phyloP scores from a whole-genome alignment of 2,888 invertebrate genomes.

The Leptinotarsa tumamoca region DNA sequence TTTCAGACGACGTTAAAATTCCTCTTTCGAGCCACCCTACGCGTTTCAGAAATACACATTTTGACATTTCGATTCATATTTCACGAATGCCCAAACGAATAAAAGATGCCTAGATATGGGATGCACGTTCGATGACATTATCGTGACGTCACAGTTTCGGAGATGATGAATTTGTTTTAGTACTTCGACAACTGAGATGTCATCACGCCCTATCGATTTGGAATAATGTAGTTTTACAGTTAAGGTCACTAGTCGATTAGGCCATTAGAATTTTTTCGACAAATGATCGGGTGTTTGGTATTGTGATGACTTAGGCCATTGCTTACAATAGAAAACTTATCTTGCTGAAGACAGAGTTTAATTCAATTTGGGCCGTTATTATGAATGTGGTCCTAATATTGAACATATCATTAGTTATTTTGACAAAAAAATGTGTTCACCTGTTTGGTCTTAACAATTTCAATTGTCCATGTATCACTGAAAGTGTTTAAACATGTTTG shows the following conservation, averaged over 20 bases:
- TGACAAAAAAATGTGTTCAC: no score
- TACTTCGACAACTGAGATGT: slow-evolving; percentile 57
- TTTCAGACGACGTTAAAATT: slow-evolving; percentile 47
- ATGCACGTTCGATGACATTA: slow-evolving; percentile 15
- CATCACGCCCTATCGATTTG: slow-evolving; percentile 62
- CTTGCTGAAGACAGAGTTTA: neutral
- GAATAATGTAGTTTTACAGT: slow-evolving; percentile 53
- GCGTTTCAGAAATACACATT: slow-evolving; percentile 52
- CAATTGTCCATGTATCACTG: no score
- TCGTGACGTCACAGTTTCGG: slow-evolving; percentile 27
- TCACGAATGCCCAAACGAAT: slow-evolving; percentile 53
- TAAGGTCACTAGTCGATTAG: slow-evolving; percentile 42
- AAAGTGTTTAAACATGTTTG: no score
- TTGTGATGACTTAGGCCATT: slow-evolving; percentile 6
- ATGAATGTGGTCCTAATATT: no score
- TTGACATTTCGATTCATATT: slow-evolving; percentile 58
- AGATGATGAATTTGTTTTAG: slow-evolving; percentile 56
- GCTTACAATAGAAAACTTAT: neutral
- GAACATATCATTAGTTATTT: no score
- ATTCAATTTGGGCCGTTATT: neutral
- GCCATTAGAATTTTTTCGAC: slow-evolving; percentile 33
- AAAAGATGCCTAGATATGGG: slow-evolving; percentile 33
- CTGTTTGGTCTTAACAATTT: no score
- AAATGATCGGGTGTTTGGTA: slow-evolving; percentile 25
- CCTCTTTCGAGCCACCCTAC: slow-evolving; percentile 45